Evolutionary conservation across 2,888 invertebrate species (phyloP), one percentile per base, ranked within the genome.

Genomic region (Calameuta idolon): DNA sequence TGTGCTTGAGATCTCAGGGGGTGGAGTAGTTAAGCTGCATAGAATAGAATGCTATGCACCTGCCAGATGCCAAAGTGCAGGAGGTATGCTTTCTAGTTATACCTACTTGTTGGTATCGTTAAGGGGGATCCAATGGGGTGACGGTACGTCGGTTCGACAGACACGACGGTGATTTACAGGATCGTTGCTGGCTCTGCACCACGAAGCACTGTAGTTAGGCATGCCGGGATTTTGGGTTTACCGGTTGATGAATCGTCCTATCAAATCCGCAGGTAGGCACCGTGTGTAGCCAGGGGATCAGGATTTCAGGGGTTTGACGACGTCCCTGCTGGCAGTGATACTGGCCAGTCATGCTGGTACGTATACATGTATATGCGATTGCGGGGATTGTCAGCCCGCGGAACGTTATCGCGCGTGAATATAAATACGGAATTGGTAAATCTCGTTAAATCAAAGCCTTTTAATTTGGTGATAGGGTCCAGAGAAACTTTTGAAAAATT

Each of bases 221-320:
- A 55, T 55, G 75, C 77, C 69, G 73, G 81, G 79, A 81, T 81
- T 81, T 79, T 79, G 81, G 83, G 78, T 83, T 81, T 81, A 79
- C 74, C 77, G 75, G 76, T 76, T 85, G 85, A 87, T 85, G 74
- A 78, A 81, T 80, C 73, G 81, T 80, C 80, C 78, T 78, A 81
- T 81, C 71, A 78, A 80, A 80, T 81, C 76, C 78, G 34, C 30
- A 35, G 34, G 34, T 74, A 69, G 76, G 73, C 68, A 55, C 55
- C 23, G 55, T 55, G 23, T 55, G 55, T 55, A 23, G 23, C 2
- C 55, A 9, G 55, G 55, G 55, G 55, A 55, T 55, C 55, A 55
- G 55, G 55, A 55, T 55, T 55, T 23, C 55, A 23, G 55, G 55
- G 55, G 55, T 9, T 23, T 23, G 23, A 55, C 55, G 55, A 55